Evolutionary conservation across 2,113 vertebrate genomes (phyloP).

Genomic region (Podiceps cristatus): DNA sequence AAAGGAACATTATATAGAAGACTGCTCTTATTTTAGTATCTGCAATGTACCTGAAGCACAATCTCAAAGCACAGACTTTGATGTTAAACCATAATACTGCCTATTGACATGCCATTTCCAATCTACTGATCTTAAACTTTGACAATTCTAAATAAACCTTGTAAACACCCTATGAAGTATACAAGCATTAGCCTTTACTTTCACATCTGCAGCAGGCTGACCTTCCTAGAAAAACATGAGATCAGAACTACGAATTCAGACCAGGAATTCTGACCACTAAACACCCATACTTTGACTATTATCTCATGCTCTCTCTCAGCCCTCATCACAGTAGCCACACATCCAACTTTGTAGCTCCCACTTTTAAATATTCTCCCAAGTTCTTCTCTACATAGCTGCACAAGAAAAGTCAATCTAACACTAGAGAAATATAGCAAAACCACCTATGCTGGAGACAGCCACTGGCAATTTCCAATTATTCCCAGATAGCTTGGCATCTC

Average conservation of each 20-base stretch:
- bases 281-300: not conserved
- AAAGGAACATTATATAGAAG: not conserved
- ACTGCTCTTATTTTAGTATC: not conserved
- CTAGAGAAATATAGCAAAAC: not conserved
- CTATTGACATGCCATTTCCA: not conserved
- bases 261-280: not conserved
- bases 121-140: not conserved
- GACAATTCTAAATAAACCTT: not conserved
- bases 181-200: not conserved
- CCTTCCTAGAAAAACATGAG: not conserved
- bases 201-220: not conserved
- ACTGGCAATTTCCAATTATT: constrained; percentile 40
- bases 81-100: not conserved
- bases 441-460: constrained; percentile 1
- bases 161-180: not conserved
- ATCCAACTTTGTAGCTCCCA: not conserved
- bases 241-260: not conserved
- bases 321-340: not conserved
- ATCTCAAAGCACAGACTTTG: not conserved
- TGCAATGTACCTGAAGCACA: not conserved
- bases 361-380: not conserved
- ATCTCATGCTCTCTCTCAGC: not conserved
- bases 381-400: not conserved
- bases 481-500: not conserved
- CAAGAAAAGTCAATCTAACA: constrained; percentile 1